Conservation (phyloP, 1,140 invertebrate species). For the Meloidogyne exigua region DNA sequence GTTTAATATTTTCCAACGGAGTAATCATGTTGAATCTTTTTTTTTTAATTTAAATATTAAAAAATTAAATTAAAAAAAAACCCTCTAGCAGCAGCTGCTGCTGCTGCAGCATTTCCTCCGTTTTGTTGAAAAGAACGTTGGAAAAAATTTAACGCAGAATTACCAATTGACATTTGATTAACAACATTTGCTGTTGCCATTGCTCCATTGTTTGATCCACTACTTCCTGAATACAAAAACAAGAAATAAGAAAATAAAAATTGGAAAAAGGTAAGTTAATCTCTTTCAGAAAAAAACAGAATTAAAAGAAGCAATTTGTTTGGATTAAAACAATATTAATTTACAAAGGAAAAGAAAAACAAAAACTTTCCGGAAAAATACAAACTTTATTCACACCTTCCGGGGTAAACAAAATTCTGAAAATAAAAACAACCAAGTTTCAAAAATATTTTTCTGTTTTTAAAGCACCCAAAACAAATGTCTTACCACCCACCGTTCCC, state of each 20-base stretch:
- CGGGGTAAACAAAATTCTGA: too few species aligned
- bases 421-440: not conserved
- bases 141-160: constrained; percentile 49
- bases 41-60: not conserved
- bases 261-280: not conserved
- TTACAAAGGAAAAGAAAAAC: too few species aligned
- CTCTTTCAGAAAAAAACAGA: too few species aligned
- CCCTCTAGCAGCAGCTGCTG: constrained; percentile 18
- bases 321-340: too few species aligned
- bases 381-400: too few species aligned
- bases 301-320: too few species aligned
- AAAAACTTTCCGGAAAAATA: too few species aligned
- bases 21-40: constrained; percentile 63
- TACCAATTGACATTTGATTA: constrained; percentile 40
- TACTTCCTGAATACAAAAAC: not conserved
- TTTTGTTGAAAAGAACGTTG: constrained; percentile 49
- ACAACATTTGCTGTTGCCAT: constrained; percentile 34
- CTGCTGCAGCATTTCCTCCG: constrained; percentile 24
- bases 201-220: constrained; percentile 13
- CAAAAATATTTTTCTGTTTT: not conserved
- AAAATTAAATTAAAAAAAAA: not conserved
- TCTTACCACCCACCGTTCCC: constrained; percentile 26
- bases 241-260: not conserved
- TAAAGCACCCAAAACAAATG: not conserved
- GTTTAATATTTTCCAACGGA: constrained; percentile 60